Conservation (phyloP, 2,888 invertebrate species). For the Tethea ocularis region DNA sequence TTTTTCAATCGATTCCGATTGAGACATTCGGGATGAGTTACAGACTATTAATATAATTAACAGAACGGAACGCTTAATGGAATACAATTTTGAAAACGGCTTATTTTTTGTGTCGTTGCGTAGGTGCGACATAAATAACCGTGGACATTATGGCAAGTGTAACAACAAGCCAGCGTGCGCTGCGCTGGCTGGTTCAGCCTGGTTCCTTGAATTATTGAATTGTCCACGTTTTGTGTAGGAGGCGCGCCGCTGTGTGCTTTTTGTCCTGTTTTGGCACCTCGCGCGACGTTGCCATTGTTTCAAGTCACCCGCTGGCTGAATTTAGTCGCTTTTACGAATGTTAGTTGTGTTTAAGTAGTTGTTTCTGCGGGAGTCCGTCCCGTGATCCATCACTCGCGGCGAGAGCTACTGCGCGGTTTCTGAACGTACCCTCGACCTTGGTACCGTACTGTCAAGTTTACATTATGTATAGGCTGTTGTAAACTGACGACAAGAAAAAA, state of each 20-base stretch:
- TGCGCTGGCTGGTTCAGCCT: not conserved
- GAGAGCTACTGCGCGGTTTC: conserved; percentile 71
- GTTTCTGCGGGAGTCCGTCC: conserved; percentile 31
- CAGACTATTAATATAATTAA: conserved; percentile 46
- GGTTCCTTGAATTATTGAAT: conserved; percentile 48
- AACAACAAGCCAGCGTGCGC: conserved; percentile 32
- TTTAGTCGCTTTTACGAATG: conserved; percentile 28
- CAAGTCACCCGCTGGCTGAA: conserved; percentile 54
- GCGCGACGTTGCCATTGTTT: conserved; percentile 49
- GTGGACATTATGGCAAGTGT: conserved; percentile 40
- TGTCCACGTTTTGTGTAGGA: conserved; percentile 18
- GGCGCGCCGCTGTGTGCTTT: conserved; percentile 43
- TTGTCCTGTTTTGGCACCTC: conserved; percentile 28
- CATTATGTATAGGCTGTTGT: not conserved
- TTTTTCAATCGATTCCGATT: conserved; percentile 40
- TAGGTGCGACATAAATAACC: conserved; percentile 61
- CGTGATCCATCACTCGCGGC: conserved; percentile 55
- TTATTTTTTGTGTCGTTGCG: conserved; percentile 49
- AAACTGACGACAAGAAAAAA: not conserved
- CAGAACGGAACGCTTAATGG: conserved; percentile 36
- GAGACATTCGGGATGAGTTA: conserved; percentile 47
- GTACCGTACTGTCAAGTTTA: not conserved
- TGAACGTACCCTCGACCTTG: conserved; percentile 10
- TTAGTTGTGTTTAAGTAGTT: conserved; percentile 54
- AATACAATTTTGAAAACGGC: conserved; percentile 46